Evolutionary conservation across 2,888 invertebrate species (phyloP).

Genomic region (Xylota segnis): DNA sequence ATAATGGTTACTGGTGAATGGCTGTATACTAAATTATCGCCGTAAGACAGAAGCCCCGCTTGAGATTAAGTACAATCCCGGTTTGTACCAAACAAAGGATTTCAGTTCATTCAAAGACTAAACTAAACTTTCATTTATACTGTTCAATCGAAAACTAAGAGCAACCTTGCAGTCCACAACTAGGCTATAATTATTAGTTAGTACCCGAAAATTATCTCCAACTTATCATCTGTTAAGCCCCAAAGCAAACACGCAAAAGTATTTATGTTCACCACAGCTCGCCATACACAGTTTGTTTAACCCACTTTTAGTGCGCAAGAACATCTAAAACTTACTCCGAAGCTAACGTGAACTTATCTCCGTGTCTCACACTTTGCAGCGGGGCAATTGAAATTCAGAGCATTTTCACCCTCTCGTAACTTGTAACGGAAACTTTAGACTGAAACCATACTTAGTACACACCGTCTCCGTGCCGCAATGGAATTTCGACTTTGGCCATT

Average conservation of each 20-base stretch:
- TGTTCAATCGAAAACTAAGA: too few species aligned
- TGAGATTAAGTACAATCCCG: too few species aligned
- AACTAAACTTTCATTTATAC: too few species aligned
- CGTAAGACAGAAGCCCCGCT: too few species aligned
- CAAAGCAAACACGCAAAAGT: slow-evolving; percentile 44
- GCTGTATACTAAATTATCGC: too few species aligned
- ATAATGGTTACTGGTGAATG: too few species aligned
- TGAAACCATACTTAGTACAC: slow-evolving; percentile 53
- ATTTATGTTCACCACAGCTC: slow-evolving; percentile 42
- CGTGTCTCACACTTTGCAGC: slow-evolving; percentile 31
- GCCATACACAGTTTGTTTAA: slow-evolving; percentile 38
- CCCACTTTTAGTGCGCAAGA: slow-evolving; percentile 49
- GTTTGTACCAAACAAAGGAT: too few species aligned
- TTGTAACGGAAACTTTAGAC: slow-evolving; percentile 67
- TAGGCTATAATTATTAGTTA: neutral
- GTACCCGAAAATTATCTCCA: slow-evolving; percentile 8
- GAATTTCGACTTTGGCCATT: slow-evolving; percentile 64
- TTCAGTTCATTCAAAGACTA: too few species aligned
- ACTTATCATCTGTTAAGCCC: slow-evolving; percentile 35
- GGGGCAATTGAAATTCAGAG: slow-evolving; percentile 70
- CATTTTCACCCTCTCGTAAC: slow-evolving; percentile 68
- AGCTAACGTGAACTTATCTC: slow-evolving; percentile 30
- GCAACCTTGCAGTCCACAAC: too few species aligned
- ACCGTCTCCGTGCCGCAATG: slow-evolving; percentile 51
- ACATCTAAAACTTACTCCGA: slow-evolving; percentile 14